Evolutionary conservation across 2,888 invertebrate genomes (phyloP).

Genomic region (Nephrocerus scutellatus): DNA sequence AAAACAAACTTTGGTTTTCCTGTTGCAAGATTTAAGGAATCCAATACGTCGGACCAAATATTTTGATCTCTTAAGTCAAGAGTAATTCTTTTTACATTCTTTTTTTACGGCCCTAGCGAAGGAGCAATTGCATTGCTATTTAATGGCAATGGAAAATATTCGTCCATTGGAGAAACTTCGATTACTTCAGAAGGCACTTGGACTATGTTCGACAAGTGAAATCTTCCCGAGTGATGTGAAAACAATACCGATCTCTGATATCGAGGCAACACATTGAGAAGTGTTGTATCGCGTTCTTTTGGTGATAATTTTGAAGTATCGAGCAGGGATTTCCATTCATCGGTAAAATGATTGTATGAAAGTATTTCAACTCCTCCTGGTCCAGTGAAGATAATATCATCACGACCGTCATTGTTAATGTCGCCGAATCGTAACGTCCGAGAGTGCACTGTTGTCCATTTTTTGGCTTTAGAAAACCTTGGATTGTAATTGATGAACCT

Average conservation of each 20-base stretch:
- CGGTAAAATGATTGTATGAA: background rate
- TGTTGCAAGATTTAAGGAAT: background rate
- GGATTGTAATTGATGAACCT: constrained; percentile 9
- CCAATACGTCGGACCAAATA: constrained; percentile 7
- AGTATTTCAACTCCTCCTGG: constrained; percentile 7
- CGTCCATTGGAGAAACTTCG: too few species aligned
- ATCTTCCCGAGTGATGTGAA: background rate
- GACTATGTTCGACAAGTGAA: constrained; percentile 2
- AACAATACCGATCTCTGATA: background rate
- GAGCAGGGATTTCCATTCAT: constrained; percentile 1
- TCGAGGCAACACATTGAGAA: constrained; percentile 1
- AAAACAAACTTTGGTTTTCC: constrained; percentile 9
- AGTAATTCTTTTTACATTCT: too few species aligned
- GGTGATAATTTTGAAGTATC: constrained; percentile 2
- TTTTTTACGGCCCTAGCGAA: too few species aligned
- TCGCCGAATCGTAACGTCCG: constrained; percentile 3
- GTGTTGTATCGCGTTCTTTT: constrained; percentile 5
- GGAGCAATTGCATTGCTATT: too few species aligned
- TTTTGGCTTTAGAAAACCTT: constrained; percentile 4
- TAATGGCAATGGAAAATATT: too few species aligned
- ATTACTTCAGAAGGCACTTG: too few species aligned
- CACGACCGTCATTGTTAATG: constrained; percentile 3
- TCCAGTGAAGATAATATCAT: constrained; percentile 11
- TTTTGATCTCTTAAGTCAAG: constrained; percentile 5
- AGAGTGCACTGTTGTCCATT: constrained; percentile 3